Percentiles rank a stretch among this genome's conserved stretches.
These are phyloP conservation scores for Melangyna quadrimaculata DNA, from an alignment of 2,888 invertebrate species.

Conservation along the genomic window DNA sequence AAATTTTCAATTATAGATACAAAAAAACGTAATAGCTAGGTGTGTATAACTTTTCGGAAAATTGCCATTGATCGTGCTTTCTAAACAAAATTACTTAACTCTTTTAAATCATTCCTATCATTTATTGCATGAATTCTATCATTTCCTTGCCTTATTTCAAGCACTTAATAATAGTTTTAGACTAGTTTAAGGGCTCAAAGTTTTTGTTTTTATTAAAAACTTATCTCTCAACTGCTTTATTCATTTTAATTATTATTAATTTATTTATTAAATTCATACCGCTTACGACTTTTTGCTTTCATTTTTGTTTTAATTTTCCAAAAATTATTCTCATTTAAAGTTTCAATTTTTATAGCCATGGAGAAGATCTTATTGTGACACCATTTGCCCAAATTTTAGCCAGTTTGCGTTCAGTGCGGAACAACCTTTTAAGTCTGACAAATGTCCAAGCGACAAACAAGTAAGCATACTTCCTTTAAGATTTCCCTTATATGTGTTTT, in stretches of 20 bases:
- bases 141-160: not conserved
- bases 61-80: too few relatives aligned
- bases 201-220: not conserved
- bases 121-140: not conserved
- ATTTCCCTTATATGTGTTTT: slow-evolving; percentile 50
- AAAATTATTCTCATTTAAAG: slow-evolving; percentile 48
- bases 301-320: not conserved
- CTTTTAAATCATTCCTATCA: too few relatives aligned
- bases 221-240: not conserved
- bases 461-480: slow-evolving; percentile 81
- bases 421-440: slow-evolving; percentile 98
- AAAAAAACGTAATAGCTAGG: too few relatives aligned
- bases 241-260: not conserved
- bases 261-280: not conserved
- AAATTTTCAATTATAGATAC: too few relatives aligned
- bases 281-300: not conserved
- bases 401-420: slow-evolving; percentile 98
- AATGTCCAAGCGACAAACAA: slow-evolving; percentile 91
- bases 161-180: not conserved
- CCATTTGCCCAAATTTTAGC: slow-evolving; percentile 99
- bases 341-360: slow-evolving; percentile 84
- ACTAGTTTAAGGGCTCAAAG: too few relatives aligned
- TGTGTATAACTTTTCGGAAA: too few relatives aligned
- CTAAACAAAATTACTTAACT: too few relatives aligned
- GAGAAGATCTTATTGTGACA: slow-evolving; percentile 99